These are phyloP conservation scores for Agriopis marginaria DNA, from an alignment of 2,888 invertebrate genomes.

Conservation along the genomic window DNA sequence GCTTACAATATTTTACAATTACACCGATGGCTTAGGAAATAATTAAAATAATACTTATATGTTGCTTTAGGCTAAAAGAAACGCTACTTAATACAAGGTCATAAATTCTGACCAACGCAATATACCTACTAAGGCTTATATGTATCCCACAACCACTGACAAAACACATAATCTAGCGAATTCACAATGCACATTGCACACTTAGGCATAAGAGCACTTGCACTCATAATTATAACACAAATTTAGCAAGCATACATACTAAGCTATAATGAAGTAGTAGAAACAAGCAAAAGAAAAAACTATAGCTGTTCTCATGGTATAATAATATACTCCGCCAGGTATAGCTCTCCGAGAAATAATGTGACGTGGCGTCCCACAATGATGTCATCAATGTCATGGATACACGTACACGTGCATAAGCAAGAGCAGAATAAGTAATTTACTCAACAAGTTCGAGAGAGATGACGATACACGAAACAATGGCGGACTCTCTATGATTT, in stretches of 20 bases:
- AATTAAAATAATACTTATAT: neutral
- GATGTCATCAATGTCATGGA: too few relatives aligned
- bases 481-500: too few relatives aligned
- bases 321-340: too few relatives aligned
- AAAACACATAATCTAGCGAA: constrained; percentile 26
- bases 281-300: constrained; percentile 20
- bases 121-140: neutral
- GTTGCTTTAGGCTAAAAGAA: neutral
- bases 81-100: constrained; percentile 1
- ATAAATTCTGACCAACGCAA: constrained; percentile 28
- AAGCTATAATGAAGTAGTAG: neutral
- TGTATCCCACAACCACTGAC: constrained; percentile 13
- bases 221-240: constrained; percentile 31
- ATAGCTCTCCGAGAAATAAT: too few relatives aligned
- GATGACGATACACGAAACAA: too few relatives aligned
- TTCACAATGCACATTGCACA: constrained; percentile 40
- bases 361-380: too few relatives aligned
- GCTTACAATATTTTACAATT: constrained; percentile 3
- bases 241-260: constrained; percentile 22
- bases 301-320: too few relatives aligned
- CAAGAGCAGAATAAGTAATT: too few relatives aligned
- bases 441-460: too few relatives aligned
- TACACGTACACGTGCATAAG: too few relatives aligned
- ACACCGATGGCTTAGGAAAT: neutral
- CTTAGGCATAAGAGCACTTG: constrained; percentile 29